Conservation (phyloP, 2,113 vertebrate species). For the Egretta garzetta region DNA sequence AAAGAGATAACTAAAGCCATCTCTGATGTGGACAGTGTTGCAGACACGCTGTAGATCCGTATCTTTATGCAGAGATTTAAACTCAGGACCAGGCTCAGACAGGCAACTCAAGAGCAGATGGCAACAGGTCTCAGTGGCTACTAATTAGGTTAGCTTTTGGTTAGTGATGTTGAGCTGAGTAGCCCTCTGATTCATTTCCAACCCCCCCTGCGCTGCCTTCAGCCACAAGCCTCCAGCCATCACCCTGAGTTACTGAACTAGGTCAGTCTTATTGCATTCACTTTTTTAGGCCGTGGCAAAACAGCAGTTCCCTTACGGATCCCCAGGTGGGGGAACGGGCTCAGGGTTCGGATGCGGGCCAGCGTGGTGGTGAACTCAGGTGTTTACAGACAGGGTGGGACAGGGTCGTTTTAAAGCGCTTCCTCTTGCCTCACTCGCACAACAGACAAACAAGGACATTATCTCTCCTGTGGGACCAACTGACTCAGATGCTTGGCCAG, state of each 20-base stretch:
- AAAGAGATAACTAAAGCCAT: neutral
- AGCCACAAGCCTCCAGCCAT: neutral
- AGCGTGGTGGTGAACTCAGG: neutral
- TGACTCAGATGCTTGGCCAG: constrained; percentile 41
- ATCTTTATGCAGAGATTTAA: neutral
- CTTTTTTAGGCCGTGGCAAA: neutral
- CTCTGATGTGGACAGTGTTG: neutral
- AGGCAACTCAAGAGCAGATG: neutral
- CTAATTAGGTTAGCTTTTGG: neutral
- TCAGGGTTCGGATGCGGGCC: fast-evolving
- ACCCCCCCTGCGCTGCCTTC: neutral
- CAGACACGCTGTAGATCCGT: neutral
- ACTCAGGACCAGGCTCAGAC: neutral
- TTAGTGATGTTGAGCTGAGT: neutral
- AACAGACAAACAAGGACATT: neutral
- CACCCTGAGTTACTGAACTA: neutral
- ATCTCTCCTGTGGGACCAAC: constrained; percentile 9
- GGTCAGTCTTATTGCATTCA: fast-evolving
- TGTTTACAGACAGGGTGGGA: neutral
- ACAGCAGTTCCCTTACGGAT: fast-evolving
- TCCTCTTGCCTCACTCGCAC: neutral
- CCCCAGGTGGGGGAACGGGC: neutral
- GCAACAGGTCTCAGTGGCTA: neutral
- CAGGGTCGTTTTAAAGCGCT: neutral
- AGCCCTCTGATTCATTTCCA: neutral